Percentiles rank a stretch among this genome's conserved stretches.
phyloP scores from a whole-genome alignment of 1,140 invertebrate species.

The Zaprionus capensis region DNA sequence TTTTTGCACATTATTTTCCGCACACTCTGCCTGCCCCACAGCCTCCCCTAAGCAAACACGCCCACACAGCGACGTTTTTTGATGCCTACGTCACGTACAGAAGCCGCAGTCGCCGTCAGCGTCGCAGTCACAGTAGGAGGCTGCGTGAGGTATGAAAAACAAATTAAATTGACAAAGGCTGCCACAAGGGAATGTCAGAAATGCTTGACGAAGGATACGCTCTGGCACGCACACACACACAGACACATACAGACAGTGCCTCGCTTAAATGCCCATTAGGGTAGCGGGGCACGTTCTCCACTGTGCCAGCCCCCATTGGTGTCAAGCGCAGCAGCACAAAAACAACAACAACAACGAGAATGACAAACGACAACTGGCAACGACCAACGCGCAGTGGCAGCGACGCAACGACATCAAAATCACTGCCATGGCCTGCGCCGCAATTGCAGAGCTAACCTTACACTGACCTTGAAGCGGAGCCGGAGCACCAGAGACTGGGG shows the following conservation, averaged over 20 bases:
- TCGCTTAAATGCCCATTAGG: slow-evolving; percentile 50
- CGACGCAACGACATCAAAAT: slow-evolving; percentile 42
- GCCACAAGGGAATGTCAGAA: slow-evolving; percentile 38
- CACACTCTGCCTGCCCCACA: background rate
- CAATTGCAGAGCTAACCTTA: slow-evolving; percentile 72
- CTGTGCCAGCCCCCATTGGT: slow-evolving; percentile 33
- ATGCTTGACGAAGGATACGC: slow-evolving; percentile 53
- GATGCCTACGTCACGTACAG: slow-evolving; percentile 36
- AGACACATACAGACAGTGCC: slow-evolving; percentile 16
- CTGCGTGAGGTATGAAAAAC: slow-evolving; percentile 39
- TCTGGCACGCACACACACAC: slow-evolving; percentile 21
- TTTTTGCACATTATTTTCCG: slow-evolving; percentile 32
- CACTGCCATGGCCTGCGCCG: slow-evolving; percentile 71
- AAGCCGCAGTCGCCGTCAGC: slow-evolving; percentile 1
- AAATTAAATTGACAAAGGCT: slow-evolving; percentile 41
- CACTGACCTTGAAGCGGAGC: slow-evolving; percentile 76
- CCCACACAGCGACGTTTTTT: slow-evolving; percentile 16
- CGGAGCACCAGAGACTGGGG: slow-evolving; percentile 25
- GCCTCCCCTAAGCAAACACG: background rate
- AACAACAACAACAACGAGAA: slow-evolving; percentile 25
- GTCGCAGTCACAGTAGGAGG: slow-evolving; percentile 38
- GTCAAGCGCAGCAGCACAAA: slow-evolving; percentile 22
- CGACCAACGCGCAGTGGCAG: slow-evolving; percentile 47
- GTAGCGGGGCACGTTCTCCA: slow-evolving; percentile 42
- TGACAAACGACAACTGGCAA: slow-evolving; percentile 30